Evolutionary conservation across 2,888 invertebrate genomes (phyloP), one percentile per base, ranked within the genome.

Genomic region (Rhaphigaster nebulosa): DNA sequence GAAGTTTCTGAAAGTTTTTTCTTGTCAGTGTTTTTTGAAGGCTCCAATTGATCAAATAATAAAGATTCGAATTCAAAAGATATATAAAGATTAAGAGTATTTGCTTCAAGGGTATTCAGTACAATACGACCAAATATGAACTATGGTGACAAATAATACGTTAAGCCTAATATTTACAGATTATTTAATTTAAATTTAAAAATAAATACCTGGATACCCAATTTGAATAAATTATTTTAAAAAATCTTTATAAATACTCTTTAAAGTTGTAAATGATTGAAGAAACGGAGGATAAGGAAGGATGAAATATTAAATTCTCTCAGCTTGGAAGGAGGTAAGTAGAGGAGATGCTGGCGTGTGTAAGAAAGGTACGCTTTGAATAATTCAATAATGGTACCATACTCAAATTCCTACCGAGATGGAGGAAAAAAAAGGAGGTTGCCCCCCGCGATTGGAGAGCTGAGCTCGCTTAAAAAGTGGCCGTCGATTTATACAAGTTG

Each of bases 401-500:
- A 54, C 38, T 56, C 88, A 88, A 80, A 80, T 80, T 80, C 80
- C 34, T 23, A 1, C 60, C 56, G 54, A 38, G 88, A 26, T 56
- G 88, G 88, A 26, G 56, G 54, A 15, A 56, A 88, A 56, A 88
- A 88, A 38, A 38, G 80, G 20, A 15, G 60, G 18, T 45, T 38
- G 29, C 65, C 41, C n/a, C 88, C 45, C 70, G 89, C 65, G 89
- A 65, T 89, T 89, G 89, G 60, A 41, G 89, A 26, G 38, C 70
- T 60, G 26, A 60, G 70, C 54, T 45, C 38, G 50, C 89, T 89
- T 50, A 89, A 89, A 89, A 89, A 89, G 65, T 50, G 20, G 45
- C 89, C 89, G 89, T 38, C 89, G 70, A 89, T 89, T 89, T 89
- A 89, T 89, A 89, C 89, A 50, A 89, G 89, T 89, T 70, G 65